Base-by-base conservation (phyloP, 2,888 invertebrate species). In the Sesia apiformis region DNA sequence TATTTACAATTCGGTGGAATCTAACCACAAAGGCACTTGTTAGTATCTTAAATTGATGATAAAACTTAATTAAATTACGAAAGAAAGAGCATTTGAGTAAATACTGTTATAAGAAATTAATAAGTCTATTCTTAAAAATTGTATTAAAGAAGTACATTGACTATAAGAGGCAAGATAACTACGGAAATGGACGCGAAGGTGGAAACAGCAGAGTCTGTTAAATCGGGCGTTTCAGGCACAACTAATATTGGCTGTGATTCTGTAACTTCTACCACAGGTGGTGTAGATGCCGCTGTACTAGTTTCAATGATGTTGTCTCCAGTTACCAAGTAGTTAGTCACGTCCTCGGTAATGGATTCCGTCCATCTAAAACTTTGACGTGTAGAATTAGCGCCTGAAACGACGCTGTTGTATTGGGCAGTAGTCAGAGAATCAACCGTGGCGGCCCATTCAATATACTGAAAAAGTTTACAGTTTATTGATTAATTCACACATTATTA, bases 371-470 rank as follows among this genome's bases (percentile, higher is more conserved):
- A 62, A 56, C 78, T 76, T 2, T 63, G 39, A 1, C 69, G 66
- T 0, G 78, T 63, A 0, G 53, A 39, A 4, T 65, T 60, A 0
- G 81, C 77, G 0, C 63, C 69, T 1, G 58, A 60, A 52, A 62
- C 61, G 0, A 84, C 69, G 1, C 51, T 4, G 4, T 58, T 40
- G 56, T 67, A 78, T 3, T 60, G 53, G 3, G 41, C 8, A 2
- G 73, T 76, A n/a, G 87, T 61, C 0, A 4, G 41, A 0, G 46
- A 61, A 50, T 66, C 65, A 53, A 65, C 74, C 0, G 51, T 4
- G 3, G 57, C 66, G 0, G 71, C 80, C 88, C 88, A 89, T 3
- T 49, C 40, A 69, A 73, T 69, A 71, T 81, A 86, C 89, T 89
- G 71, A 7, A 62, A 65, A 55, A 53, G 61, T 51, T 38, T 38